These are phyloP conservation scores for Bugulina stolonifera DNA, from an alignment of 2,888 invertebrate species.

Conservation along the genomic window DNA sequence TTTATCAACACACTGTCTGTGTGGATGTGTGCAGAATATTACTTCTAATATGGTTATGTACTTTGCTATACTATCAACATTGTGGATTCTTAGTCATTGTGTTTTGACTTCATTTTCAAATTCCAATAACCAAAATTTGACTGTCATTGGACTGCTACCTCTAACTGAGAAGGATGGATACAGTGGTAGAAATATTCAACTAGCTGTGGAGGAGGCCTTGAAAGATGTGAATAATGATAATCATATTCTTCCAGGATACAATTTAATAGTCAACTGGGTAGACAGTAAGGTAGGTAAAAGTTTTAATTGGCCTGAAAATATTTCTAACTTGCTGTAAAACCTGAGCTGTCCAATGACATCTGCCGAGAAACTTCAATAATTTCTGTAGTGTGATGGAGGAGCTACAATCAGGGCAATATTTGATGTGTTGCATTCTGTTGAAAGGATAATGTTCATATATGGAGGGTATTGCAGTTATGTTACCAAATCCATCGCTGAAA, in stretches of 20 bases:
- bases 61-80: background rate
- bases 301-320: background rate
- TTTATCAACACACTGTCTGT: no score
- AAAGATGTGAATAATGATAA: background rate
- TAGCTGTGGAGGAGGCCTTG: background rate
- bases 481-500: constrained; percentile 93
- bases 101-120: background rate
- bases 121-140: background rate
- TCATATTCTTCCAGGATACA: background rate
- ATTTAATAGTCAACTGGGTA: background rate
- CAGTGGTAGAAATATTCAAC: background rate
- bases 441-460: constrained; percentile 79
- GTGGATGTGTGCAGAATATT: background rate
- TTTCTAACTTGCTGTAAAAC: no score
- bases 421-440: constrained; percentile 42
- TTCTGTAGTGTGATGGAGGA: constrained; percentile 50
- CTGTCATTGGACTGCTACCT: background rate
- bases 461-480: constrained; percentile 94
- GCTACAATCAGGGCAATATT: constrained; percentile 49
- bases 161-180: background rate
- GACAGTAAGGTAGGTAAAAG: background rate
- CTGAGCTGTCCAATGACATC: no score
- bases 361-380: no score
- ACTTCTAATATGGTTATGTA: background rate
- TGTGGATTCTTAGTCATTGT: background rate